phyloP scores from a whole-genome alignment of 2,888 invertebrate species.

The Lasioglossum marginatum region DNA sequence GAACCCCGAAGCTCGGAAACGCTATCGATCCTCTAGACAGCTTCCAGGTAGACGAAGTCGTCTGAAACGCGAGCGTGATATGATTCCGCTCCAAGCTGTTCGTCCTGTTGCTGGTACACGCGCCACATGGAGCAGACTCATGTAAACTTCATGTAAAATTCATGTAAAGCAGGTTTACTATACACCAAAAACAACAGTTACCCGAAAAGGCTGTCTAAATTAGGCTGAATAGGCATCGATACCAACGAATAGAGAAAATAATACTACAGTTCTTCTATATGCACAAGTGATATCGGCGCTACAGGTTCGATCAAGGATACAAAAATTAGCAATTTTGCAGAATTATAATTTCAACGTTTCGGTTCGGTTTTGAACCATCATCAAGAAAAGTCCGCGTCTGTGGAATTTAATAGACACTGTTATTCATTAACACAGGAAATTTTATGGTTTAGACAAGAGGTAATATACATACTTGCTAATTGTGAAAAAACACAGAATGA shows the following conservation, averaged over 20 bases:
- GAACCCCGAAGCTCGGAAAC: conserved; percentile 46
- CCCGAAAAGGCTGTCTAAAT: not conserved
- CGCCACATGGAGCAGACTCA: not conserved
- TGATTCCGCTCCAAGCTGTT: conserved; percentile 13
- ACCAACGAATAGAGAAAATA: not conserved
- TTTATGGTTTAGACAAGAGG: too few species aligned
- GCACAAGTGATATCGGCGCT: too few species aligned
- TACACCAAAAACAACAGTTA: not conserved
- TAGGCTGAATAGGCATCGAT: not conserved
- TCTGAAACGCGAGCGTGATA: conserved; percentile 17
- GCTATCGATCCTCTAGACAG: conserved; percentile 59
- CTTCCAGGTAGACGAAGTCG: conserved; percentile 29
- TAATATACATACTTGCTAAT: too few species aligned
- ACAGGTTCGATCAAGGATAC: too few species aligned
- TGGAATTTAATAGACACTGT: too few species aligned
- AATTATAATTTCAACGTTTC: too few species aligned
- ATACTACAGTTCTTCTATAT: too few species aligned
- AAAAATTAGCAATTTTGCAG: too few species aligned
- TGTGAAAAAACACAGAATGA: too few species aligned
- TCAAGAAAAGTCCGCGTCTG: too few species aligned
- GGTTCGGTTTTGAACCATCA: too few species aligned
- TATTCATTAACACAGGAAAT: too few species aligned
- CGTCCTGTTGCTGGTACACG: not conserved
- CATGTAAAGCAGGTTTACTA: not conserved
- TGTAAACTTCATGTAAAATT: conserved; percentile 2